Evolutionary conservation across 2,888 invertebrate species (phyloP).

Genomic region (Andrena haemorrhoa): DNA sequence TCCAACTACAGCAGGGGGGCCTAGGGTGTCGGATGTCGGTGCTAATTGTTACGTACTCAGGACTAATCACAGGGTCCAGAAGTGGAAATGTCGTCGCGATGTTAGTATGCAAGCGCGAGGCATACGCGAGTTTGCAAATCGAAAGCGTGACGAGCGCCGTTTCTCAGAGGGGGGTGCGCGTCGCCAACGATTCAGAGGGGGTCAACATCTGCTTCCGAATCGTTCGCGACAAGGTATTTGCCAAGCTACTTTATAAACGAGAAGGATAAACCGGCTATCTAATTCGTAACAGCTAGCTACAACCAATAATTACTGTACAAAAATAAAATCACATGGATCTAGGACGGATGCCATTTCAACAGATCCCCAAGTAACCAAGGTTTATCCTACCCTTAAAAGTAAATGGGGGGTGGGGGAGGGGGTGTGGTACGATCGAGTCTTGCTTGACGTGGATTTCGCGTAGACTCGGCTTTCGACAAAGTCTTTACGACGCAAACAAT

Average conservation of each 20-base stretch:
- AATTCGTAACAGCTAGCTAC: slow-evolving; percentile 5
- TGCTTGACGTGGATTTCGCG: neutral
- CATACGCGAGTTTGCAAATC: slow-evolving; percentile 24
- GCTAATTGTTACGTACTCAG: slow-evolving; percentile 56
- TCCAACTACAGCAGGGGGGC: slow-evolving; percentile 14
- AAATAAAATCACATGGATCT: neutral
- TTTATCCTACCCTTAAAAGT: slow-evolving; percentile 44
- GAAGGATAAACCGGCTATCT: slow-evolving; percentile 43
- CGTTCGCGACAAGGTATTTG: neutral
- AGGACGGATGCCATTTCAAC: slow-evolving; percentile 19
- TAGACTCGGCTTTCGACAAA: no score
- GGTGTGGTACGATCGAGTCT: neutral
- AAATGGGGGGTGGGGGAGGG: neutral
- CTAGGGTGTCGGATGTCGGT: slow-evolving; percentile 35
- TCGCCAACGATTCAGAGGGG: slow-evolving; percentile 30
- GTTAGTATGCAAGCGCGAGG: slow-evolving; percentile 54
- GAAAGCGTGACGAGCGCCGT: slow-evolving; percentile 36
- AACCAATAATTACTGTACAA: neutral
- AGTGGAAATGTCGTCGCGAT: slow-evolving; percentile 62
- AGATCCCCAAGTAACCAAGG: slow-evolving; percentile 3
- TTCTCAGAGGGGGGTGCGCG: neutral
- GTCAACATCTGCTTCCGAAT: neutral
- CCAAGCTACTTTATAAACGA: slow-evolving; percentile 18
- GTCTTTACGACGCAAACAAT: no score
- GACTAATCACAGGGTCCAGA: slow-evolving; percentile 68